Base-by-base conservation (phyloP, 2,797 vertebrate species). In the Crocidura indochinensis region DNA sequence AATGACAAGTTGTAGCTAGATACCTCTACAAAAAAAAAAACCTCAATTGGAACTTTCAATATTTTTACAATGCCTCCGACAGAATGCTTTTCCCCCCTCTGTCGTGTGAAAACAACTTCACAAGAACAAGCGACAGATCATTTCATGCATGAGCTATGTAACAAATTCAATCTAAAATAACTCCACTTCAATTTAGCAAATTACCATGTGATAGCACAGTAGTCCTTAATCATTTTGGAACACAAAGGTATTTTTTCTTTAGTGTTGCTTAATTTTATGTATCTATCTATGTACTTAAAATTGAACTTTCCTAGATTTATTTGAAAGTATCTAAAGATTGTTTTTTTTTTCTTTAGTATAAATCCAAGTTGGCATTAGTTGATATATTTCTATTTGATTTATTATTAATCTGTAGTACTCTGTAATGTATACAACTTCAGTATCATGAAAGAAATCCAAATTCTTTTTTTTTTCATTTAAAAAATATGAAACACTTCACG, bases 131-230 rank as follows among this genome's bases (percentile, higher is more conserved):
- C 91, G 85, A 80, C 3, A 20, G 77, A 78, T 67, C 64, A 83
- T 85, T 84, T 95, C 87, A 72, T 67, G 81, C 81, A 73, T 44
- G 92, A 94, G 0, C 4, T 24, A 64, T 17, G 78, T n/a, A 56
- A 93, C 88, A 76, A 96, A 96, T 81, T 79, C 64, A 65, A 90
- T 86, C 38, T 91, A 86, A 94, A 95, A 88, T 95, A 94, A 87
- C 79, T 72, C 71, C 77, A 65, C 87, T 95, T 78, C 84, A 84
- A 44, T 64, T 95, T 72, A 92, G 26, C 62, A 95, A 95, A 93
- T 79, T 38, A 90, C 51, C 53, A 78, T 15, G 94, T 68, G 94
- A 90, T 3, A 89, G 69, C 27, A 90, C 67, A 93, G 31, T 73
- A 77, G 38, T 51, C 82, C 47, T 38, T 88, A 51, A 76, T 95